These are phyloP conservation scores for Lagria hirta DNA, from an alignment of 2,888 invertebrate genomes.

Conservation along the genomic window DNA sequence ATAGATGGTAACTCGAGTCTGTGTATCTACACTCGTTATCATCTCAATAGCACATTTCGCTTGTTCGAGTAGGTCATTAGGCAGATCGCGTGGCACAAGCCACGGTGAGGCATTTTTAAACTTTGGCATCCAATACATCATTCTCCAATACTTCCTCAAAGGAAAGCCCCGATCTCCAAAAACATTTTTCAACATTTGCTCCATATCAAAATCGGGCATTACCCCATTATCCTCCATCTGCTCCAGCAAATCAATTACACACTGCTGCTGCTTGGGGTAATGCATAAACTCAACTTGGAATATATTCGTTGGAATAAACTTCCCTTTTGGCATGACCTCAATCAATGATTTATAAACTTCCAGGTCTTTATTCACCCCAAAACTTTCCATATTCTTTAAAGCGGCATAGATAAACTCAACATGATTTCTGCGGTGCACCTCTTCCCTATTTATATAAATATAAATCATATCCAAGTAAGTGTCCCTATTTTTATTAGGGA, in stretches of 20 bases:
- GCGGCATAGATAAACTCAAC: conserved; percentile 95
- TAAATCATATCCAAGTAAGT: conserved; percentile 73
- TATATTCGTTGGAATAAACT: conserved; percentile 77
- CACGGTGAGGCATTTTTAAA: conserved; percentile 89
- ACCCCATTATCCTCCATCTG: conserved; percentile 96
- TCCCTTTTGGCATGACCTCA: conserved; percentile 86
- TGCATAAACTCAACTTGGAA: conserved; percentile 90
- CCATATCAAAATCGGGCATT: conserved; percentile 88
- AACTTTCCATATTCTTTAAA: conserved; percentile 83
- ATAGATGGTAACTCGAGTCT: conserved; percentile 54
- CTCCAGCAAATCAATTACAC: conserved; percentile 84
- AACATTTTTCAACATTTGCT: conserved; percentile 75
- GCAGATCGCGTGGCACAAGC: conserved; percentile 76
- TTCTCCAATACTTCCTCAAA: conserved; percentile 73
- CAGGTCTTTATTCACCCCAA: conserved; percentile 83
- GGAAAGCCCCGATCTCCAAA: conserved; percentile 81
- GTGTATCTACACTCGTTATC: conserved; percentile 80
- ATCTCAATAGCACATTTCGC: conserved; percentile 81
- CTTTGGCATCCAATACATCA: conserved; percentile 94
- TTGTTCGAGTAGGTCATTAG: conserved; percentile 73
- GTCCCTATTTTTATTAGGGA: conserved; percentile 63
- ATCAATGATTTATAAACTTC: conserved; percentile 84
- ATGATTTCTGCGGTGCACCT: conserved; percentile 74
- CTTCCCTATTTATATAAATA: conserved; percentile 68
- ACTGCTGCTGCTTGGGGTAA: conserved; percentile 94